Conservation (phyloP, 2,113 vertebrate genomes). For the Macheiramphus alcinus region DNA sequence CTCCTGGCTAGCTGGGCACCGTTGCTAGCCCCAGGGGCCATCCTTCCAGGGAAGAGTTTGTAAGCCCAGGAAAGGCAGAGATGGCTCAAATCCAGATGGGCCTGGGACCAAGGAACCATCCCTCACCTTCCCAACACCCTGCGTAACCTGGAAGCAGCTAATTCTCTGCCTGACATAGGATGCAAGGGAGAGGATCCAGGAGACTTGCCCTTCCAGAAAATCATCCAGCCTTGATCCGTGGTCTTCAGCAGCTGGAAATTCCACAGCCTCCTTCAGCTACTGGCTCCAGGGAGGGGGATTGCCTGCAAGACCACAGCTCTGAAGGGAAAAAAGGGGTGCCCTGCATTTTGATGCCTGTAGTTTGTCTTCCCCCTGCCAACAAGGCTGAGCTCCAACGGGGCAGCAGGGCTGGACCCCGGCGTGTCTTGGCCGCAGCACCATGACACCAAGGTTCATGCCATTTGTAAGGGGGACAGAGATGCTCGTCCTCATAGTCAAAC, state of each 20-base stretch:
- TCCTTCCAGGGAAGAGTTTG: too few species aligned
- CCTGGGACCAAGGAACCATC: not conserved
- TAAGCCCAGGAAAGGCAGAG: not conserved
- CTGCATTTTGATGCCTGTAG: not conserved
- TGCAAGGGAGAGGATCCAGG: not conserved
- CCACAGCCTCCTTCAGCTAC: not conserved
- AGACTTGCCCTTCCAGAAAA: not conserved
- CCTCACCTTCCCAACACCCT: not conserved
- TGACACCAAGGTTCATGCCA: not conserved
- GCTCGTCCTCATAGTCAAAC: not conserved
- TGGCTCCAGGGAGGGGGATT: not conserved
- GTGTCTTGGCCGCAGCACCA: not conserved
- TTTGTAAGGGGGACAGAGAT: not conserved
- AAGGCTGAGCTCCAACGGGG: not conserved
- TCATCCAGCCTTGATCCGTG: not conserved
- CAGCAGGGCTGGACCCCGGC: not conserved
- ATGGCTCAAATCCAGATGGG: not conserved
- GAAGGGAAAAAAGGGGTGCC: not conserved
- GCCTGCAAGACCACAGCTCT: not conserved
- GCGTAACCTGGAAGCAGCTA: not conserved
- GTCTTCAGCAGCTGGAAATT: not conserved
- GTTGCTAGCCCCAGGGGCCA: not conserved
- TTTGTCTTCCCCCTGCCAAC: not conserved
- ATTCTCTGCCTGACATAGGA: not conserved
- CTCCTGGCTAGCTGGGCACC: not conserved